These are phyloP conservation scores for Dolichoris vasculosae DNA, from an alignment of 1,140 invertebrate genomes.

Conservation along the genomic window DNA sequence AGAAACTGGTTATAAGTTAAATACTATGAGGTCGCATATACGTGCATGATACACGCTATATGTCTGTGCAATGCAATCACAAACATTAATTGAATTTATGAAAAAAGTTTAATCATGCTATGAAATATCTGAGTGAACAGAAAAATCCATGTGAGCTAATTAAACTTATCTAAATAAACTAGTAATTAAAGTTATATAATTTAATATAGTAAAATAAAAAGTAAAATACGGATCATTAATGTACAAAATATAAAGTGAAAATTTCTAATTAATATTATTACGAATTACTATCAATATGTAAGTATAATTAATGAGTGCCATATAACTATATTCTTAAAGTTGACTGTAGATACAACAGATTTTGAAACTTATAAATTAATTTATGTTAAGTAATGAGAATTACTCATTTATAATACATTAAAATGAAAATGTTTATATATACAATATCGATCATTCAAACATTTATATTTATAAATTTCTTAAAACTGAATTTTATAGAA, in stretches of 20 bases:
- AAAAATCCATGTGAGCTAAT: conserved; percentile 15
- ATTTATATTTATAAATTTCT: too few relatives aligned
- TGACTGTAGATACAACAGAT: not conserved
- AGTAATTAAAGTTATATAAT: conserved; percentile 29
- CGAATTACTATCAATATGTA: conserved; percentile 9
- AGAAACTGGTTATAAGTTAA: conserved; percentile 26
- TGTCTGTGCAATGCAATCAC: conserved; percentile 1
- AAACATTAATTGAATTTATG: conserved; percentile 41
- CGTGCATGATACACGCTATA: not conserved
- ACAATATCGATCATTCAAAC: too few relatives aligned
- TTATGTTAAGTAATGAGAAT: not conserved
- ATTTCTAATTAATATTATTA: conserved; percentile 13
- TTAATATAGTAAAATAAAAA: conserved; percentile 42
- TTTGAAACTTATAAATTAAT: not conserved
- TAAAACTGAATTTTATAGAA: too few relatives aligned
- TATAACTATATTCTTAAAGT: not conserved
- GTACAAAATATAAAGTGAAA: conserved; percentile 18
- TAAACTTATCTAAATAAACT: conserved; percentile 45
- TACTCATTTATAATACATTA: too few relatives aligned
- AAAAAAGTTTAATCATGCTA: conserved; percentile 36
- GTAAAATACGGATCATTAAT: conserved; percentile 1
- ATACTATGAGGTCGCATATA: not conserved
- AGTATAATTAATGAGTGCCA: not conserved
- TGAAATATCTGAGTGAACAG: not conserved
- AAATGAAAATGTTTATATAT: too few relatives aligned